phyloP scores from a whole-genome alignment of 2,797 vertebrate species.

The Hydrocynus forskahlii region DNA sequence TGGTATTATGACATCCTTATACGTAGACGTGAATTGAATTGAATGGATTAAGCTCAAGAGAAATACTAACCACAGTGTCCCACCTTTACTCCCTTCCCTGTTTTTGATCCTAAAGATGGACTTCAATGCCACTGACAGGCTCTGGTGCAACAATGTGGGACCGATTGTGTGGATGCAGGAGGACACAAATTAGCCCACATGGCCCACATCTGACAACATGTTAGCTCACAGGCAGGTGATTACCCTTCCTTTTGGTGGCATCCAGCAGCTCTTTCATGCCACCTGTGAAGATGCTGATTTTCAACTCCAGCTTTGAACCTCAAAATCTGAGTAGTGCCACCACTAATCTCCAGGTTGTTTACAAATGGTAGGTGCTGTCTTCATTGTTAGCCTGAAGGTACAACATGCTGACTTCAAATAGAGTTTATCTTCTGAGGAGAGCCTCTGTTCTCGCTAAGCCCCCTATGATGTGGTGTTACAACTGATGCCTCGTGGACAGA shows the following conservation, averaged over 20 bases:
- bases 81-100: slow-evolving; percentile 36
- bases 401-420: slow-evolving; percentile 48
- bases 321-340: slow-evolving; percentile 68
- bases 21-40: not conserved
- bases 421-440: slow-evolving; percentile 49
- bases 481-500: slow-evolving; percentile 15
- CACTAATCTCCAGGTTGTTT: slow-evolving; percentile 61
- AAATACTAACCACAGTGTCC: slow-evolving; percentile 13
- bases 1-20: not conserved
- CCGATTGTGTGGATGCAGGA: slow-evolving; percentile 58
- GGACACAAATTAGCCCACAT: slow-evolving; percentile 68
- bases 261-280: slow-evolving; percentile 72
- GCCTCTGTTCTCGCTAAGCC: slow-evolving; percentile 32
- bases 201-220: slow-evolving; percentile 71
- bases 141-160: slow-evolving; percentile 55
- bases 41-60: not conserved
- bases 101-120: slow-evolving; percentile 27
- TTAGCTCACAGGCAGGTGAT: slow-evolving; percentile 60
- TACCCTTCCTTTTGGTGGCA: slow-evolving; percentile 63
- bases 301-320: slow-evolving; percentile 52
- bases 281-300: slow-evolving; percentile 67
- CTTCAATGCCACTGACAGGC: slow-evolving; percentile 55
- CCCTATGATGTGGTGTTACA: slow-evolving; percentile 44
- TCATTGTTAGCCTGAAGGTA: slow-evolving; percentile 37
- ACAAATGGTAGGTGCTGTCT: slow-evolving; percentile 52